Conservation (phyloP, 2,797 vertebrate genomes). For the Gymnoscopelus braueri region DNA sequence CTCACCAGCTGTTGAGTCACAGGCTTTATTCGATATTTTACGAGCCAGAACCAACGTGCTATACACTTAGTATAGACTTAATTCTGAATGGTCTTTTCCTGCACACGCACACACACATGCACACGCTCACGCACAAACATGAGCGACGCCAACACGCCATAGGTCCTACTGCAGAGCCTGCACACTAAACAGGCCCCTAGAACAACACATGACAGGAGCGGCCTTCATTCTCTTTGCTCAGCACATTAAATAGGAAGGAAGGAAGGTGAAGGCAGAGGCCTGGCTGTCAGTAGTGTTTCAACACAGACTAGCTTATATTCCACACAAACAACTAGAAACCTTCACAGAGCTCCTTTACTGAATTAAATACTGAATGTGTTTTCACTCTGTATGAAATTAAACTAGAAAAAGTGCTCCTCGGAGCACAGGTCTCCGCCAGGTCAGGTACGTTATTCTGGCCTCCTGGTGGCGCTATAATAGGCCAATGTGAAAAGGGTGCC, state of each 20-base stretch:
- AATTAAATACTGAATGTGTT: no score
- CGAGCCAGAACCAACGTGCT: conserved; percentile 23
- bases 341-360: no score
- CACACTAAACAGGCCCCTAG: background rate
- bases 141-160: no score
- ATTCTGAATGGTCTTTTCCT: background rate
- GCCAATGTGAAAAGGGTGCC: no score
- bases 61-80: conserved; percentile 6
- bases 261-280: background rate
- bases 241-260: conserved; percentile 50
- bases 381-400: no score
- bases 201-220: background rate
- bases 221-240: conserved; percentile 17
- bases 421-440: no score
- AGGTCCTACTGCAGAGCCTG: background rate
- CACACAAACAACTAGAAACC: no score
- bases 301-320: background rate
- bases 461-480: no score
- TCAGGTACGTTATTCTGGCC: no score
- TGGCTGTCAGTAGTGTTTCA: background rate
- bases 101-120: background rate
- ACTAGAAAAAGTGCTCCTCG: no score
- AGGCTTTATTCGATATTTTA: conserved; percentile 50
- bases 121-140: background rate
- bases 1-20: conserved; percentile 38